Evolutionary conservation across 2,888 invertebrate genomes (phyloP), one percentile per base, ranked within the genome.

Genomic region (Epistrophe eligans): DNA sequence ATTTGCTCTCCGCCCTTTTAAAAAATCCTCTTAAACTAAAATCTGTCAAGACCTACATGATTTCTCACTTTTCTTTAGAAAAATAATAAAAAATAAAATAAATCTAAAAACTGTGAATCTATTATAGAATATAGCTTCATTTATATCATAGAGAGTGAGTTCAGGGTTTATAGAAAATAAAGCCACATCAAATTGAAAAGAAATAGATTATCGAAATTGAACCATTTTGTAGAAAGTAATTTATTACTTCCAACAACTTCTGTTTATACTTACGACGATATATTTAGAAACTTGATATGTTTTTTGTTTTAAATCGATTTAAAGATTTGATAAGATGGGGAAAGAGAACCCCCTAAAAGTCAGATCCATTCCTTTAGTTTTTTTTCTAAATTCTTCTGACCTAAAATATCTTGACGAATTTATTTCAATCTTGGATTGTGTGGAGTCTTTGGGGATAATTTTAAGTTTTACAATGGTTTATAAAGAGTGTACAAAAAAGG

Each of bases 21-120:
- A 28, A 43, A 64, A 45, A 43, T 17, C 38, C n/a, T n/a, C 45
- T 45, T 7, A 64, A 64, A 10, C 28, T n/a, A 19, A 48, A 66
- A 66, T 32, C 45, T 66, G 66, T 66, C 66, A 66, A 48, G n/a
- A 4, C 66, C 17, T 13, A 66, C 48, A 66, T 45, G 45, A 45
- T 64, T 45, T 28, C 11, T 43, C 28, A 64, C 43, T 64, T 62
- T 40, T 40, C 38, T 7, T 35, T 10, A 17, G 17, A 35, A 11
- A 58, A 17, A 58, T 10, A 35, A 32, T 2, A 19, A 17, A 58
- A n/a, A 35, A 32, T 2, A 19, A 8, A 35, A 55, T 55, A 13
- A 28, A 55, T 55, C 24, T 15, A 15, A 55, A 58, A 58, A 17
- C 35, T 35, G 35, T n/a, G 0, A n/a, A 28, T 55, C 8, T 55